Evolutionary conservation across 2,113 vertebrate species (phyloP).

Genomic region (Ginglymostoma cirratum): DNA sequence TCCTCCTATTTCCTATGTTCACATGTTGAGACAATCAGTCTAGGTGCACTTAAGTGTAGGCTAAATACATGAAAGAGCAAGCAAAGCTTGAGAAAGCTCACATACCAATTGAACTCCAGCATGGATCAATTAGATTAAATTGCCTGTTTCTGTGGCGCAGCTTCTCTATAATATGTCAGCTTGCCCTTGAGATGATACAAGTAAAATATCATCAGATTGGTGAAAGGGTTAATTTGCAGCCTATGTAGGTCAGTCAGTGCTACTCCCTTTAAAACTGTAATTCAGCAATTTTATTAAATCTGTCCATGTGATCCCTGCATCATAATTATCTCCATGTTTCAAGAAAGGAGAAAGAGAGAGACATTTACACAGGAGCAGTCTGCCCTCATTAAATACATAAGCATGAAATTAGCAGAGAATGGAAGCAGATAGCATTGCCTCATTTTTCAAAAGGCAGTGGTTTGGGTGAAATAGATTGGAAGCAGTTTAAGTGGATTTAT

Average conservation of each 20-base stretch:
- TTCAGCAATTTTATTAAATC: constrained; percentile 29
- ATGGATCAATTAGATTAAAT: not conserved
- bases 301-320: not conserved
- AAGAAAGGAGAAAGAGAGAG: not conserved
- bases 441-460: constrained; percentile 31
- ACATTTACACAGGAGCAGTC: constrained; percentile 30
- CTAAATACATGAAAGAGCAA: not conserved
- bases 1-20: too few relatives aligned
- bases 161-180: too few relatives aligned
- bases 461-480: constrained; percentile 36
- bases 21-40: not conserved
- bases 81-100: not conserved
- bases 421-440: constrained; percentile 24
- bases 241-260: constrained; percentile 12
- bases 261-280: not conserved
- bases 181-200: too few relatives aligned
- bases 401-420: constrained; percentile 29
- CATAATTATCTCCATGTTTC: constrained; percentile 18
- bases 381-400: constrained; percentile 33
- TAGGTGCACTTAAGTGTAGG: not conserved
- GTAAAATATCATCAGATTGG: not conserved
- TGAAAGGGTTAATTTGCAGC: constrained; percentile 23
- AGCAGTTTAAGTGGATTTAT: constrained; percentile 38
- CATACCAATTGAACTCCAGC: not conserved
- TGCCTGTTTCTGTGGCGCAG: not conserved